Evolutionary conservation across 2,888 invertebrate species (phyloP).

Genomic region (Brachyptera risi): DNA sequence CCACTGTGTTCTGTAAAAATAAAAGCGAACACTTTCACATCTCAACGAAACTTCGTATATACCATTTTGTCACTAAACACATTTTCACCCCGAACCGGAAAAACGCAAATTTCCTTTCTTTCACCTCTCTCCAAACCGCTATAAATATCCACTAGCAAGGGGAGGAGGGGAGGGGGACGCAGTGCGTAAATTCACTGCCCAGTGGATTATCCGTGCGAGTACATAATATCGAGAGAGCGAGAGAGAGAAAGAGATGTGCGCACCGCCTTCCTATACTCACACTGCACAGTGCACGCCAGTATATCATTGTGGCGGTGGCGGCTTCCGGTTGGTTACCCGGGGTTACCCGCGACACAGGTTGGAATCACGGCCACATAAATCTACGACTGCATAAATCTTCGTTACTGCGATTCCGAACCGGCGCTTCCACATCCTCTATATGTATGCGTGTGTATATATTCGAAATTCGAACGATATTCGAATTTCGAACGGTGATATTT

Average conservation of each 20-base stretch:
- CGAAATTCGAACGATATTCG: too few species aligned
- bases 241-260: neutral
- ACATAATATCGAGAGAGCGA: neutral
- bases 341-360: neutral
- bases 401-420: neutral
- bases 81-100: constrained; percentile 3
- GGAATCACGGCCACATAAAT: neutral
- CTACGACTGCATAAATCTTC: constrained; percentile 1
- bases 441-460: neutral
- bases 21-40: too few species aligned
- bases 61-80: too few species aligned
- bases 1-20: too few species aligned
- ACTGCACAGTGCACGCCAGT: neutral
- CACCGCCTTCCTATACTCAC: constrained; percentile 2
- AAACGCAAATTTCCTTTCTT: constrained; percentile 13
- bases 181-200: neutral
- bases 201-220: neutral
- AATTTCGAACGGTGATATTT: too few species aligned
- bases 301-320: neutral
- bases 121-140: neutral
- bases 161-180: neutral
- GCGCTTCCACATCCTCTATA: neutral
- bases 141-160: neutral
- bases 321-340: neutral
- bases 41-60: too few species aligned